phyloP scores from a whole-genome alignment of 2,888 invertebrate species.

The Diplolepis rosae region DNA sequence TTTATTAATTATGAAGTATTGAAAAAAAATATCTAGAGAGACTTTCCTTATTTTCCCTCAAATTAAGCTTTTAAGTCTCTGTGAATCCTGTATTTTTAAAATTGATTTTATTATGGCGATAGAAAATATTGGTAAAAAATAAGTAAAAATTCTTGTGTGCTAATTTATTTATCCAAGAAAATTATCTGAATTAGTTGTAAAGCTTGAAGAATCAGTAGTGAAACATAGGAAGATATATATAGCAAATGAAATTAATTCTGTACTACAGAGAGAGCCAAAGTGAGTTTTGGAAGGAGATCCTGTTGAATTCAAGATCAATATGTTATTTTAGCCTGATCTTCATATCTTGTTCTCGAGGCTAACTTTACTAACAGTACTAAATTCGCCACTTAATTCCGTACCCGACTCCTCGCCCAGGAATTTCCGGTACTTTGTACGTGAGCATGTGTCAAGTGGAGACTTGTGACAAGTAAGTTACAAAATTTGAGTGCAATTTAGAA shows the following conservation, averaged over 20 bases:
- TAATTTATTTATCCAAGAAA: too few relatives aligned
- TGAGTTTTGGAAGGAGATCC: neutral
- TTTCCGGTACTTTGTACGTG: conserved; percentile 16
- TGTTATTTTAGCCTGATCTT: neutral
- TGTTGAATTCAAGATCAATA: neutral
- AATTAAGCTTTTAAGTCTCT: too few relatives aligned
- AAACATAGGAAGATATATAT: neutral
- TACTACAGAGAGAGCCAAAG: neutral
- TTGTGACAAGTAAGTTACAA: neutral
- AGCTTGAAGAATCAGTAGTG: neutral
- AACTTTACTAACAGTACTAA: conserved; percentile 76
- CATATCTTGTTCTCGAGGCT: neutral
- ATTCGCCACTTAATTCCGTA: conserved; percentile 46
- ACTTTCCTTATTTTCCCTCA: too few relatives aligned
- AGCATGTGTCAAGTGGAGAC: conserved; percentile 18
- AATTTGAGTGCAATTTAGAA: neutral
- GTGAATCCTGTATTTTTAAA: too few relatives aligned
- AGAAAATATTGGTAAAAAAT: too few relatives aligned
- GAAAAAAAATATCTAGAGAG: too few relatives aligned
- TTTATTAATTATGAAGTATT: too few relatives aligned
- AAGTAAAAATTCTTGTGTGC: too few relatives aligned
- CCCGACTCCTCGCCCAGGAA: neutral
- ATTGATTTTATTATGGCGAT: too few relatives aligned
- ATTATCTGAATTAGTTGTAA: neutral
- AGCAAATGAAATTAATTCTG: neutral